Evolutionary conservation across 1,140 invertebrate genomes (phyloP).

Genomic region (Dryas iulia): DNA sequence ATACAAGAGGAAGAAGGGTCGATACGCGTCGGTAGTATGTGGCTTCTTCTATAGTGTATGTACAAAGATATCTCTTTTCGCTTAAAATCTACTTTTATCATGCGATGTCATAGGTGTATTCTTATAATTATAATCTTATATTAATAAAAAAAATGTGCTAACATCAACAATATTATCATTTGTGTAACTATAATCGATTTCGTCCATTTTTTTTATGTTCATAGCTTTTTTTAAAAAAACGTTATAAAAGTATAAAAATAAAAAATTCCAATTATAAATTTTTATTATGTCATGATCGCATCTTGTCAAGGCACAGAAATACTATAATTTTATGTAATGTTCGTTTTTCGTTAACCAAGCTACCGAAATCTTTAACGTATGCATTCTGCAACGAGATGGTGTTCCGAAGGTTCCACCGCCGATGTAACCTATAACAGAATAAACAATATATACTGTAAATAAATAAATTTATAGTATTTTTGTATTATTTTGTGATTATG

Average conservation of each 20-base stretch:
- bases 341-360: neutral
- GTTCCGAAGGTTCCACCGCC: neutral
- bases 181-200: neutral
- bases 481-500: no score
- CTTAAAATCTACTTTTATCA: neutral
- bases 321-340: neutral
- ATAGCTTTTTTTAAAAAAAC: neutral
- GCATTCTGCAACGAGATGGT: neutral
- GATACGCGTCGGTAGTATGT: neutral
- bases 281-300: no score
- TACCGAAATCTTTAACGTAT: neutral
- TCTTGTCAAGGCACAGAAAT: neutral
- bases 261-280: neutral
- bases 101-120: no score
- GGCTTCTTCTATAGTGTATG: slow-evolving; percentile 1
- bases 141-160: no score
- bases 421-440: neutral
- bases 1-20: neutral
- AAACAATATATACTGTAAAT: no score
- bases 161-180: neutral
- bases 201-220: neutral
- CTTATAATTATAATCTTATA: no score
- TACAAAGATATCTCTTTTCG: slow-evolving; percentile 5
- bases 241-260: neutral
- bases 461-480: neutral